phyloP scores from a whole-genome alignment of 2,797 vertebrate species.

The Phrynocephalus forsythii region DNA sequence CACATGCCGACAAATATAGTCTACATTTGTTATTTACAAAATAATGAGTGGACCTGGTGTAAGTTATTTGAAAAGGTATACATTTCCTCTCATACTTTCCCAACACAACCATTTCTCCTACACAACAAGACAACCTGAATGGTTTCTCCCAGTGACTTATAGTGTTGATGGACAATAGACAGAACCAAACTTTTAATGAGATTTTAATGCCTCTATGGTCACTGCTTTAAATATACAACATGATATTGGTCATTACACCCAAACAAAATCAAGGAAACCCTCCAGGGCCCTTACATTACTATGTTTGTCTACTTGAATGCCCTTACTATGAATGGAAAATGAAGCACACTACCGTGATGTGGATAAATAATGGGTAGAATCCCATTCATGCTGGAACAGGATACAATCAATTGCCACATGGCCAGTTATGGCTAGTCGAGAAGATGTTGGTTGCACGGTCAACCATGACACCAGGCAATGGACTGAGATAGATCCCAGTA shows the following conservation, averaged over 20 bases:
- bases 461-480: too few relatives aligned
- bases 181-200: not conserved
- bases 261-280: not conserved
- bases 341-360: not conserved
- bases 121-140: not conserved
- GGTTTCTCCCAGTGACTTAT: not conserved
- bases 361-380: too few relatives aligned
- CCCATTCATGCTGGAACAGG: too few relatives aligned
- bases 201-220: not conserved
- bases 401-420: too few relatives aligned
- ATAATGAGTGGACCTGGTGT: not conserved
- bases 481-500: too few relatives aligned
- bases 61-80: not conserved
- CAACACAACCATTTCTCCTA: too few relatives aligned
- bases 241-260: not conserved
- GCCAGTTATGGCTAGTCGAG: too few relatives aligned
- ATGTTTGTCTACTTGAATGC: not conserved
- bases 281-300: not conserved
- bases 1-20: too few relatives aligned
- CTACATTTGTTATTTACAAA: not conserved
- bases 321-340: not conserved
- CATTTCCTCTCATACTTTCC: not conserved
- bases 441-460: too few relatives aligned
- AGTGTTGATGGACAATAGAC: not conserved
- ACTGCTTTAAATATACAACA: not conserved